Percentiles rank a stretch among this genome's conserved stretches.
Evolutionary conservation across 2,113 vertebrate genomes (phyloP).

Genomic region (Bagarius yarrelli): DNA sequence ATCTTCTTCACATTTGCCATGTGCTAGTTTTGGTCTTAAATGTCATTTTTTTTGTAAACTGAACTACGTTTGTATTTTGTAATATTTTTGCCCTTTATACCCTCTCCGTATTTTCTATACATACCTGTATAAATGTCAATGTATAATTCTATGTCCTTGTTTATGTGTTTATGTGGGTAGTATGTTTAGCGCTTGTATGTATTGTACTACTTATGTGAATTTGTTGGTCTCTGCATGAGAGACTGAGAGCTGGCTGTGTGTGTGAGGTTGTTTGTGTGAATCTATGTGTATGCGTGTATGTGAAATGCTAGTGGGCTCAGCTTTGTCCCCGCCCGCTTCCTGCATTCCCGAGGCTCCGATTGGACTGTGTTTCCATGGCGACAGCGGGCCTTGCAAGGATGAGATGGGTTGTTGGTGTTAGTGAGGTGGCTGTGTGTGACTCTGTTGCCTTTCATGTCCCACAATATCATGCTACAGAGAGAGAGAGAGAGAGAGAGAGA

Average conservation of each 20-base stretch:
- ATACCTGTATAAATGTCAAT: not conserved
- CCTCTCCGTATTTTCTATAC: not conserved
- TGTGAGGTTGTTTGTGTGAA: conserved; percentile 22
- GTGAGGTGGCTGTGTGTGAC: conserved; percentile 47
- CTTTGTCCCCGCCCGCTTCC: conserved; percentile 49
- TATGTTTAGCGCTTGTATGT: not conserved
- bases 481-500: conserved; percentile 18
- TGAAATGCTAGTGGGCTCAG: conserved; percentile 38
- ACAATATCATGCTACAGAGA: conserved; percentile 36
- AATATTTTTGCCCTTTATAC: not conserved
- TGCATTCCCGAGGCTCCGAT: conserved; percentile 46
- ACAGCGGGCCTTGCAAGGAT: conserved; percentile 39
- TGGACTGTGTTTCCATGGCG: conserved; percentile 57
- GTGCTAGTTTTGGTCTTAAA: not conserved
- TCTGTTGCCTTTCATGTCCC: conserved; percentile 43
- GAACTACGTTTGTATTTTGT: not conserved
- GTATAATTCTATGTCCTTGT: not conserved
- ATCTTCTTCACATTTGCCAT: not conserved
- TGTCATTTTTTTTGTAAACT: not conserved
- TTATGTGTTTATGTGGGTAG: conserved; percentile 2
- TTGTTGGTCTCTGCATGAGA: conserved; percentile 30
- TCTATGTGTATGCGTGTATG: conserved; percentile 5
- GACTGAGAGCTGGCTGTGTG: not conserved
- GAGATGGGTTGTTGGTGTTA: conserved; percentile 39
- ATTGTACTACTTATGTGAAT: conserved; percentile 19